Conservation (phyloP, 1,140 invertebrate species). For the Drosophila prosaltans region DNA sequence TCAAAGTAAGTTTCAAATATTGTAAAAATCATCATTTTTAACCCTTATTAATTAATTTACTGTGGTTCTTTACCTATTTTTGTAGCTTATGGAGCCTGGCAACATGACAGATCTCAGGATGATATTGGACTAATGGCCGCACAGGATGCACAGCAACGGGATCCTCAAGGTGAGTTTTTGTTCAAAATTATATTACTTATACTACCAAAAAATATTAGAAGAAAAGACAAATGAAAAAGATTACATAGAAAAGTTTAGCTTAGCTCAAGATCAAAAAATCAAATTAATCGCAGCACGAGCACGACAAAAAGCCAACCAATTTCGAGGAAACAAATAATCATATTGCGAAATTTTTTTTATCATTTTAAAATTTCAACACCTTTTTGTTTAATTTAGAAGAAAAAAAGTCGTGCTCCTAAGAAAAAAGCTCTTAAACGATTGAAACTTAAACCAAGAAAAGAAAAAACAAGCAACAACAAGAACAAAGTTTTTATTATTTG, state of each 20-base stretch:
- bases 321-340: slow-evolving; percentile 40
- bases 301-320: slow-evolving; percentile 68
- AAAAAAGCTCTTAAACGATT: slow-evolving; percentile 79
- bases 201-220: slow-evolving; percentile 55
- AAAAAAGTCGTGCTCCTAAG: slow-evolving; percentile 65
- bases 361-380: background rate
- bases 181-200: slow-evolving; percentile 46
- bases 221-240: slow-evolving; percentile 77
- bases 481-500: slow-evolving; percentile 33
- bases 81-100: slow-evolving; percentile 86
- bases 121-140: slow-evolving; percentile 88
- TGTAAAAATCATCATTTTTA: background rate
- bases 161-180: slow-evolving; percentile 89
- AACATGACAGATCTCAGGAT: slow-evolving; percentile 88
- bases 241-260: slow-evolving; percentile 62
- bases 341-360: slow-evolving; percentile 14
- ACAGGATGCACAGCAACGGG: slow-evolving; percentile 89
- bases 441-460: slow-evolving; percentile 31
- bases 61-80: slow-evolving; percentile 29
- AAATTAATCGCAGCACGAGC: slow-evolving; percentile 45
- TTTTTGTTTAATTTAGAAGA: background rate
- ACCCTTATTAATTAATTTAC: background rate
- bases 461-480: slow-evolving; percentile 78
- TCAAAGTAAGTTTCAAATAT: slow-evolving; percentile 83
- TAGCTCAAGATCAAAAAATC: slow-evolving; percentile 32